Base-by-base conservation (phyloP, 1,140 invertebrate species). In the Sycophaga agraensis region DNA sequence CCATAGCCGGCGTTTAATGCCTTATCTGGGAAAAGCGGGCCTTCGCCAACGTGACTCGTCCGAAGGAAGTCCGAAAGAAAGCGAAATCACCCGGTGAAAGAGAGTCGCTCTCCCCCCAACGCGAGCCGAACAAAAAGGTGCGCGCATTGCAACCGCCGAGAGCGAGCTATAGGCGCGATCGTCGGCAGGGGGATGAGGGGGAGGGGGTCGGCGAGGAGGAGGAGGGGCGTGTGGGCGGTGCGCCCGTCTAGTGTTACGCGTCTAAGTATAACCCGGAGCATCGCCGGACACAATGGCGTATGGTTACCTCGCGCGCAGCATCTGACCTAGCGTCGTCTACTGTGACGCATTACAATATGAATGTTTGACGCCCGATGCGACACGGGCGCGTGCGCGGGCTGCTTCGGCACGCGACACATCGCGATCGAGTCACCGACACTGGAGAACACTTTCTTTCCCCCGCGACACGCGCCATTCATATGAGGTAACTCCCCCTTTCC, bases 341-440 rank as follows among this genome's bases (percentile, higher is more conserved):
- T 73, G 73, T 77, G 69, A 75, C 75, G 64, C 68, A 78, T 79
- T 79, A 79, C 60, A 79, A 80, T 79, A 78, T 74, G 72, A 80
- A 80, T 78, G 68, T 64, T 66, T 51, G 65, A 69, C 65, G 55
- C 64, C 67, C 64, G 45, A 63, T 67, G 45, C 55, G 48, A 34
- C 34, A 22, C 49, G 64, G 64, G n/a, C 50, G 31, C 49, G 63
- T 43, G 48, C 19, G 34, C 57, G 50, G 59, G 53, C 42, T n/a
- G n/a, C n/a, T 63, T 63, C 64, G 73, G 70, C 73, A 75, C 73
- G 72, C 73, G 73, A 72, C 71, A 63, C 46, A 57, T 68, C 59
- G 43, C 45, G 21, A 24, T 56, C 53, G 54, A 65, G 62, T 66
- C 58, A 62, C 54, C 46, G 53, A 26, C 46, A 42, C 45, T 31